Base-by-base conservation (phyloP, 2,797 vertebrate species). In the Nyctibius grandis region DNA sequence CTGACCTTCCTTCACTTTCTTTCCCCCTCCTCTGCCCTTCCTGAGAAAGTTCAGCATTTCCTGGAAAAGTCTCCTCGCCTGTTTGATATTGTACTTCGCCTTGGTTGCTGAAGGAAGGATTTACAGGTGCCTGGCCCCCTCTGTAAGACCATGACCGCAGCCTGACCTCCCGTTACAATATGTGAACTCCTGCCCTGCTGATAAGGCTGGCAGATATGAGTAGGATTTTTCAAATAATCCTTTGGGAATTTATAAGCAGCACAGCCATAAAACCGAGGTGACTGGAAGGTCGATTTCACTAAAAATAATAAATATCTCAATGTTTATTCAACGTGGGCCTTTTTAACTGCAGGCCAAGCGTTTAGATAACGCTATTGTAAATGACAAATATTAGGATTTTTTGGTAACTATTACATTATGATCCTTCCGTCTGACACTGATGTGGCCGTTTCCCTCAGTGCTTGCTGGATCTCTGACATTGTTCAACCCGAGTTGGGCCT, bases 1-100 rank as follows among this genome's bases (percentile, higher is more conserved):
- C 93, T 96, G 97, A 97, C 98, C 98, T 96, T 95, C 96, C 96
- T 95, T 97, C 97, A 97, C 97, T 97, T 96, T 97, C 97, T 97
- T 93, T 97, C 96, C 91, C 97, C 96, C 96, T 93, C 92, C 95
- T 95, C 95, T 98, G 98, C 98, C 98, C 98, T 98, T 98, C 98
- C 98, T 98, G 98, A 89, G 86, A 94, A 97, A 98, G 98, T 98
- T 98, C 98, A 98, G 98, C 94, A 63, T 97, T 98, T 98, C 98
- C 98, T 98, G 98, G 95, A 96, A 89, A 96, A 97, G 97, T 93
- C 97, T 96, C 97, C 57, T 91, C 40, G 97, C 97, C 97, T 95
- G 96, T 96, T 97, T 97, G 98, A 98, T 97, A 97, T 97, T 97
- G 97, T 96, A 88, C 96, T 97, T 97, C 91, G 95, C 97, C 97